Evolutionary conservation across 2,888 invertebrate species (phyloP).

Genomic region (Catocala nupta): DNA sequence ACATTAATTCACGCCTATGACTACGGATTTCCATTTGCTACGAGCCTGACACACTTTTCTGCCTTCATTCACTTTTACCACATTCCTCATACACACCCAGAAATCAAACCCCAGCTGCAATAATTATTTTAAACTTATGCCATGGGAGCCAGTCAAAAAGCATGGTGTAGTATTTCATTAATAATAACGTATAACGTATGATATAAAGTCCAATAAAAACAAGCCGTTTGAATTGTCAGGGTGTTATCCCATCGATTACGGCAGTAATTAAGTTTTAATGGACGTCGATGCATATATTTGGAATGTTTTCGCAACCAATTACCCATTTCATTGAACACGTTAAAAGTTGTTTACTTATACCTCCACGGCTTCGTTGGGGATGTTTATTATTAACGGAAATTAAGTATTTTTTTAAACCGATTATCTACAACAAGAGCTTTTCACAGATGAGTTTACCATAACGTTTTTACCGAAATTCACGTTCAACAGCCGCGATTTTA

Average conservation of each 20-base stretch:
- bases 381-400: neutral
- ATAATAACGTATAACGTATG: neutral
- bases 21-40: too few species aligned
- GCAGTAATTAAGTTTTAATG: slow-evolving; percentile 13
- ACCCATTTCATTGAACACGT: slow-evolving; percentile 12
- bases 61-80: too few species aligned
- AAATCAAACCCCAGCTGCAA: too few species aligned
- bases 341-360: slow-evolving; percentile 13
- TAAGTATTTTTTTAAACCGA: neutral
- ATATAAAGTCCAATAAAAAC: neutral
- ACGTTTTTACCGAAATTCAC: too few species aligned
- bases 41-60: too few species aligned
- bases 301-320: slow-evolving; percentile 12
- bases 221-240: slow-evolving; percentile 5
- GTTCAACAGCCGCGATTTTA: too few species aligned
- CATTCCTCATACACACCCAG: too few species aligned
- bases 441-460: too few species aligned
- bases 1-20: too few species aligned
- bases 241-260: slow-evolving; percentile 6
- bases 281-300: slow-evolving; percentile 15
- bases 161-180: neutral
- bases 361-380: neutral
- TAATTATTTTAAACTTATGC: too few species aligned
- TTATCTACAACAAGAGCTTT: too few species aligned
- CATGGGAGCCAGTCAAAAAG: too few species aligned